Conservation (phyloP, 2,797 vertebrate species). For the Smutsia temminckii region DNA sequence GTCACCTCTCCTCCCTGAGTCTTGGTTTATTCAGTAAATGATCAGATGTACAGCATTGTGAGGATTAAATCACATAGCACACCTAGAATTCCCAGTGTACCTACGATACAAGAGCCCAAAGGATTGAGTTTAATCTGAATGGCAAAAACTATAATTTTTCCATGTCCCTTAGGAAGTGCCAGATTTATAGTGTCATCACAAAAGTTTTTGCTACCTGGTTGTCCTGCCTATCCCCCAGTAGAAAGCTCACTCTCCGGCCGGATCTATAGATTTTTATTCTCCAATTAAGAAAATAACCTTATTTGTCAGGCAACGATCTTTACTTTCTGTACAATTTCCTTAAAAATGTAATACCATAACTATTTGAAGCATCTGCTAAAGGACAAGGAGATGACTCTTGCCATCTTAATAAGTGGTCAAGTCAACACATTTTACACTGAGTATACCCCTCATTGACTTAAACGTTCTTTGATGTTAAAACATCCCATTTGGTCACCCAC, state of each 20-base stretch:
- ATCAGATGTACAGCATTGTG: background rate
- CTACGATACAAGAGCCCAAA: background rate
- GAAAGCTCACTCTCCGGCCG: background rate
- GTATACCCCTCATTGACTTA: background rate
- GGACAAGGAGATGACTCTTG: background rate
- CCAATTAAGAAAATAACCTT: background rate
- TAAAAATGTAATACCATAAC: background rate
- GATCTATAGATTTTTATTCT: background rate
- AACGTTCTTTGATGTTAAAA: background rate
- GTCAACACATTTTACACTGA: background rate
- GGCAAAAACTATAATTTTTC: background rate
- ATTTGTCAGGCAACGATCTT: background rate
- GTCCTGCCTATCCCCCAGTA: background rate
- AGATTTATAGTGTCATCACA: background rate
- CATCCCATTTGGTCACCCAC: background rate
- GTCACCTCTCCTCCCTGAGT: background rate
- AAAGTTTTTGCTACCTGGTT: background rate
- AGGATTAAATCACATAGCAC: background rate
- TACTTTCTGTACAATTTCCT: background rate
- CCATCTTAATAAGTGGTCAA: background rate
- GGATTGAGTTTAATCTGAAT: background rate
- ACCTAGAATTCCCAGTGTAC: background rate
- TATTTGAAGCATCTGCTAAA: background rate
- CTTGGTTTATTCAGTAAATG: background rate
- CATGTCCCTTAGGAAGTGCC: background rate